Evolutionary conservation across 2,888 invertebrate species (phyloP), one percentile per base, ranked within the genome.

Genomic region (Microplitis manilae): DNA sequence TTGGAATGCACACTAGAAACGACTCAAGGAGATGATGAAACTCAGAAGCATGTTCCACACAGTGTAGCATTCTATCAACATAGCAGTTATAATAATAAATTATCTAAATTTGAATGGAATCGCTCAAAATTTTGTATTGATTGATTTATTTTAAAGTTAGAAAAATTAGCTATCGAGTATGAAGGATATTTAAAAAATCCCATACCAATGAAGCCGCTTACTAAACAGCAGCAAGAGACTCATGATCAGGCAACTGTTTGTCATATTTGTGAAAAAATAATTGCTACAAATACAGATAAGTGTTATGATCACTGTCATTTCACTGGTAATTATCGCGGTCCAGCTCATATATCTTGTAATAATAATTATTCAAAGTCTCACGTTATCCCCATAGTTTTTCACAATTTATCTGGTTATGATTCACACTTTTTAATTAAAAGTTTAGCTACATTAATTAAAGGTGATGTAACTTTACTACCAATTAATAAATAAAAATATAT

Each of bases 391-490:
- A 74, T 64, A 20, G 62, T 8, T 7, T 76, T 85, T 78, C 85
- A 86, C 75, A 17, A 84, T 85, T 77, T 85, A 9, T 80, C 81
- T 1, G 84, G 82, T 13, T 84, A 84, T 77, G 84, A 86, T 73
- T 74, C 81, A n/a, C 83, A 85, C 71, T 85, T 85, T 71, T 73
- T 84, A 8, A 83, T 85, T 39, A 81, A 79, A 69, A 74, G 73
- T 71, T 78, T 85, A 17, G 80, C 78, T 17, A 78, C 73, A 13
- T 9, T 67, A 38, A 81, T 84, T 40, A 13, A 78, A 5, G 84
- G 84, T 20, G 6, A 39, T 38, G 61, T 84, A 7, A 67, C 74
- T 8, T 50, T 85, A 4, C 62, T 85, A 40, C 83, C 82, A 5
- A 74, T 81, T 7, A 83, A 78, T 73, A 79, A 83, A 73, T 82